A percentile compares a stretch with the other conserved stretches of the same genome.
phyloP scores from a whole-genome alignment of 2,888 invertebrate species.

The Melanotus villosus region DNA sequence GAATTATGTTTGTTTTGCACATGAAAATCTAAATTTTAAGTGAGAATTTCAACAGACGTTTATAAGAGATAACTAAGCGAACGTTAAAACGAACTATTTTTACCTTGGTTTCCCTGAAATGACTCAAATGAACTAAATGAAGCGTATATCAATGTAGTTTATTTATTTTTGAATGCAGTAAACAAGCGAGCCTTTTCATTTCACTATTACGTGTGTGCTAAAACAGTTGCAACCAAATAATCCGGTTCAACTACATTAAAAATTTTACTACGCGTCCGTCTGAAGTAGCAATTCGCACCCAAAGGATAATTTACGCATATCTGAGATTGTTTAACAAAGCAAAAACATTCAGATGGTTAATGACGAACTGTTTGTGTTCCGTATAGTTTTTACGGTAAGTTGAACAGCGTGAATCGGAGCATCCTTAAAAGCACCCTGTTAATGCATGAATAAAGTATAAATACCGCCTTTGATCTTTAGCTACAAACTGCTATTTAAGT shows the following conservation, averaged over 20 bases:
- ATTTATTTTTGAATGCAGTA: too few species aligned
- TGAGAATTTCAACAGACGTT: too few species aligned
- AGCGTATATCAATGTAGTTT: too few species aligned
- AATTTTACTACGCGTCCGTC: background rate
- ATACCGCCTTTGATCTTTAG: constrained; percentile 16
- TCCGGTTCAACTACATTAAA: background rate
- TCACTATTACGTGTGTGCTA: too few species aligned
- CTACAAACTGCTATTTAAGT: constrained; percentile 11
- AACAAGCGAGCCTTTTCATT: too few species aligned
- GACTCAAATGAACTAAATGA: too few species aligned
- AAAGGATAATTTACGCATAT: constrained; percentile 2
- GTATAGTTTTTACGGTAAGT: constrained; percentile 4
- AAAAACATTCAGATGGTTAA: background rate
- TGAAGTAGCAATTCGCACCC: background rate
- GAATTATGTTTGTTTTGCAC: too few species aligned
- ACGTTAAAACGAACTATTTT: too few species aligned
- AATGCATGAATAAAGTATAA: constrained; percentile 20
- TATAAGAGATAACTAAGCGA: too few species aligned
- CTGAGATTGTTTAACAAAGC: background rate
- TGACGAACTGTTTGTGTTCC: background rate
- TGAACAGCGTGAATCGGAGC: background rate
- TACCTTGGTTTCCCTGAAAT: too few species aligned
- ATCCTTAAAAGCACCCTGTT: constrained; percentile 14
- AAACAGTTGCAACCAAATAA: too few species aligned
- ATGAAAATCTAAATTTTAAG: too few species aligned